These are phyloP conservation scores for Formica exsecta DNA, from an alignment of 1,140 invertebrate species.

Conservation along the genomic window DNA sequence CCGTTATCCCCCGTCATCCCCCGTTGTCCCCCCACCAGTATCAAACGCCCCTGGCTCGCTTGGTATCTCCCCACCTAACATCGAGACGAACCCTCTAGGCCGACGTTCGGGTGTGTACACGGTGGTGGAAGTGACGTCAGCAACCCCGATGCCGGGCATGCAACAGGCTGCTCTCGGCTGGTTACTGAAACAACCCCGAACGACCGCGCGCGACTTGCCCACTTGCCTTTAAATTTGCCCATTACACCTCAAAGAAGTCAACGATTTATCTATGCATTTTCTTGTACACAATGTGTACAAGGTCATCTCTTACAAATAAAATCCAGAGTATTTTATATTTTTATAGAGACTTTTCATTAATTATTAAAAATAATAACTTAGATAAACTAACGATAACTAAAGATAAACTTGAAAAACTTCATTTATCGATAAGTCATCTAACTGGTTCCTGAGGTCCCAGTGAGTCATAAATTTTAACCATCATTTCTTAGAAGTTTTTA, in stretches of 20 bases:
- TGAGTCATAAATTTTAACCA: not conserved
- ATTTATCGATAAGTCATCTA: not conserved
- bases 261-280: not conserved
- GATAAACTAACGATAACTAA: too few species aligned
- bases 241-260: not conserved
- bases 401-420: not conserved
- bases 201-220: conserved; percentile 51
- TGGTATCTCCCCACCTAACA: conserved; percentile 59
- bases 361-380: not conserved
- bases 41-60: conserved; percentile 75
- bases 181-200: conserved; percentile 46
- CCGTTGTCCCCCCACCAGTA: conserved; percentile 74
- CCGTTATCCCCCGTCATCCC: conserved; percentile 66
- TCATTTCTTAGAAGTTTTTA: not conserved
- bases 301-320: not conserved
- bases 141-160: conserved; percentile 76
- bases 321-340: not conserved
- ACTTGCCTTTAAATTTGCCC: conserved; percentile 49
- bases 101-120: conserved; percentile 52
- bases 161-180: conserved; percentile 81
- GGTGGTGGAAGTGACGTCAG: conserved; percentile 81
- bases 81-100: conserved; percentile 14
- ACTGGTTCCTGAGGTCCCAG: not conserved
- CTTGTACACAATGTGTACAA: too few species aligned
- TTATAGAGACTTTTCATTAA: not conserved